Evolutionary conservation across 2,797 vertebrate species (phyloP), one percentile per base, ranked within the genome.

Genomic region (Anas georgica): DNA sequence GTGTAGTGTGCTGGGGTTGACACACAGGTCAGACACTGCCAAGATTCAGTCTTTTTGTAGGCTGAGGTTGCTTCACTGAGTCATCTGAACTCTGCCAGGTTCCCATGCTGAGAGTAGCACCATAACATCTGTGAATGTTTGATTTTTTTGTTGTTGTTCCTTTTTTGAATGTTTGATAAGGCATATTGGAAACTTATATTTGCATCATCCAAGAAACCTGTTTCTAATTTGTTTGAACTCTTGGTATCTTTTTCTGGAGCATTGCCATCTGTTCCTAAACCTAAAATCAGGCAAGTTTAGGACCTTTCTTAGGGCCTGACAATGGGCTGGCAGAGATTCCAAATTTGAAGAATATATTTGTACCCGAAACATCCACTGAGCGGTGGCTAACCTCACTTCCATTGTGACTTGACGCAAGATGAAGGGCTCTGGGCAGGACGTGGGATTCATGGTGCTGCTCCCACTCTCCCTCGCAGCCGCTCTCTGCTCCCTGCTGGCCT

Each of bases 41-140:
- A 70, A 80, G 56, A 35, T 56, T 45, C 4, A 6, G 17, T 79
- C 76, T 93, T 88, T 84, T 48, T 86, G 63, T 56, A 91, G 56
- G 64, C 64, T 86, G 83, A 92, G 79, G 70, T 91, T 84, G 14
- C 63, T 82, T 86, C 83, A 77, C 52, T 28, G 63, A 73, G 33
- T 91, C 28, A 60, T 62, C 88, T 80, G 54, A 88, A 86, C 74
- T 86, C 56, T 1, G 3, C 43, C 9, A 22, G 74, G 76, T 94
- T 94, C 85, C 63, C 74, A 88, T 5, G 1, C 85, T 86, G 56
- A 84, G 52, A 92, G 62, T 72, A 84, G 63, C 26, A 2, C 74
- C 69, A 18, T 88, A 86, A 90, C 88, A 94, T 73, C 90, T 86
- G 64, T 74, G 48, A 93, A 82, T 82, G 55, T 70, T 78, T 39